These are phyloP conservation scores for Mystacides longicornis DNA, from an alignment of 2,888 invertebrate genomes.

Conservation along the genomic window DNA sequence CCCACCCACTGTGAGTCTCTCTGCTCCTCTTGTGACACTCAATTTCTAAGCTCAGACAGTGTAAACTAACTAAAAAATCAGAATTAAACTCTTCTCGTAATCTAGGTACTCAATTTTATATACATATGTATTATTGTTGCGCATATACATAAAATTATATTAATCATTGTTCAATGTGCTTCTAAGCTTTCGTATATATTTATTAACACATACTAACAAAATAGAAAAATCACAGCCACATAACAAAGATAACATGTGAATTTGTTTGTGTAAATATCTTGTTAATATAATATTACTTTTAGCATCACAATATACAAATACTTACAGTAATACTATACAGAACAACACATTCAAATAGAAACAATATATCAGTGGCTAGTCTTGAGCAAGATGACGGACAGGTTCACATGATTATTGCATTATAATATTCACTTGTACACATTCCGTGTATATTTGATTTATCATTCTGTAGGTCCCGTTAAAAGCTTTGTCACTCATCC, in stretches of 20 bases:
- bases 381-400: neutral
- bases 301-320: neutral
- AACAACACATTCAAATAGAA: neutral
- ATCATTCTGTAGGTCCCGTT: no score
- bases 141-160: neutral
- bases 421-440: no score
- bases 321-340: neutral
- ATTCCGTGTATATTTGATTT: no score
- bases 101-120: no score
- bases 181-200: neutral
- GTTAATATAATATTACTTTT: no score
- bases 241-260: neutral
- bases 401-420: slow-evolving; percentile 1
- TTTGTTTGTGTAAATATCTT: slow-evolving; percentile 1
- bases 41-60: no score
- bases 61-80: no score
- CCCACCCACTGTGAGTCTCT: no score
- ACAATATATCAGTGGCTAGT: neutral
- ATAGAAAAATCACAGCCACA: neutral
- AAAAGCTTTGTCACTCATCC: no score
- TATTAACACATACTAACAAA: neutral
- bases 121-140: neutral
- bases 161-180: neutral
- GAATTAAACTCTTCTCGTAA: no score
- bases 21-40: no score